Evolutionary conservation across 2,113 vertebrate species (phyloP), one percentile per base, ranked within the genome.

Genomic region (Peromyscus polionotus): DNA sequence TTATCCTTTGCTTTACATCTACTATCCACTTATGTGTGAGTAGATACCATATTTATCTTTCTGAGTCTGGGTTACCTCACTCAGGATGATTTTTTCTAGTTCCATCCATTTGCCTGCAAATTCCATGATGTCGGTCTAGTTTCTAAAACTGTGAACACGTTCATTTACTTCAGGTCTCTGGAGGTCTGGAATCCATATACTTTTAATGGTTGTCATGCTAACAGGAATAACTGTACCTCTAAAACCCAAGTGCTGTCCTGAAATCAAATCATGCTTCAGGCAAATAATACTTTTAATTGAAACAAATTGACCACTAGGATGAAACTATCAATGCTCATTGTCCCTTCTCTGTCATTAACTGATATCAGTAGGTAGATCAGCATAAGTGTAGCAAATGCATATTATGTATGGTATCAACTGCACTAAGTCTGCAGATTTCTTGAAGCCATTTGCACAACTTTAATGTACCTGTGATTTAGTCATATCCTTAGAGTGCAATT

Each of bases 401-500:
- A 54, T 31, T 68, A 65, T 68, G 75, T 72, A 36, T 67, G 51
- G 14, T 91, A 83, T 81, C 91, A 96, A 83, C 8, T 48, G 59
- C 36, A 87, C 80, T 91, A 80, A 95, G 90, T 91, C 88, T 89
- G 96, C 97, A 57, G 93, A 59, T 89, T 96, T 98, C 72, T 95
- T 95, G 70, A 96, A 97, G 61, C 65, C 61, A 72, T 89, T 95
- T 94, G 57, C 20, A 94, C 39, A 92, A 90, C 79, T 97, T 95
- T 94, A 95, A 94, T 67, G 70, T 96, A 79, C 88, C 86, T 88
- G 76, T 92, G 94, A 97, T 86, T 96, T 92, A 95, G 95, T 92
- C 76, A 89, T 95, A 67, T 95, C 95, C 97, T 98, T 91, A 19
- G 88, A 95, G 92, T 73, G 4, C 81, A 91, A 26, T 96, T 96